Evolutionary conservation across 1,140 invertebrate species (phyloP).

Genomic region (Penaeus indicus): DNA sequence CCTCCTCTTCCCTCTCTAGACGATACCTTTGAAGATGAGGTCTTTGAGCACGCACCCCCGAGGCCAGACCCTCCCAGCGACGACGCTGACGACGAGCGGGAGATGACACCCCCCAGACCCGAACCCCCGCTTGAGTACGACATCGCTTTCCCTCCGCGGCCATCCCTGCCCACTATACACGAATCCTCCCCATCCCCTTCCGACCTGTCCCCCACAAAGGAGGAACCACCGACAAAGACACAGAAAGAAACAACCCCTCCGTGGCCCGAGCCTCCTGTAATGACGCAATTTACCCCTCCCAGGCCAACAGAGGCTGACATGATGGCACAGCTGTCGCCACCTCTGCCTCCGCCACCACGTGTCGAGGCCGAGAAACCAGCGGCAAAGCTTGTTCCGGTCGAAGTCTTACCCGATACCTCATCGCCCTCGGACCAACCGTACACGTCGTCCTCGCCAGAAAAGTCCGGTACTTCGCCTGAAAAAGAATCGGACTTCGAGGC

Average conservation of each 20-base stretch:
- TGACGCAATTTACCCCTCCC: constrained; percentile 56
- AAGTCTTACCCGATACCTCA: constrained; percentile 25
- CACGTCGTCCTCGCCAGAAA: constrained; percentile 56
- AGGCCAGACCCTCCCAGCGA: constrained; percentile 55
- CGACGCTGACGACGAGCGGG: constrained; percentile 57
- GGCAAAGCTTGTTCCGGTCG: constrained; percentile 26
- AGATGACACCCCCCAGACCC: constrained; percentile 51
- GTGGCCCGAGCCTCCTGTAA: constrained; percentile 33
- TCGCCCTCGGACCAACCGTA: constrained; percentile 55
- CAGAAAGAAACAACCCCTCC: constrained; percentile 16
- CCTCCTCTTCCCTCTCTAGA: constrained; percentile 10
- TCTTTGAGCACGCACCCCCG: constrained; percentile 29
- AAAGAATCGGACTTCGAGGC: constrained; percentile 44
- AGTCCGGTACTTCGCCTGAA: constrained; percentile 43
- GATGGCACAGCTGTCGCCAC: not conserved
- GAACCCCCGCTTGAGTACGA: constrained; percentile 50
- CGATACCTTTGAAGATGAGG: constrained; percentile 6
- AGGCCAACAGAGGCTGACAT: constrained; percentile 48
- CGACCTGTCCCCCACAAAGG: constrained; percentile 8
- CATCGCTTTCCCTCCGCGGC: constrained; percentile 10
- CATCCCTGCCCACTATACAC: constrained; percentile 52
- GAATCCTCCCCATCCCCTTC: constrained; percentile 41
- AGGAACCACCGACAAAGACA: constrained; percentile 3
- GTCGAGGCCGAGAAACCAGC: not conserved
- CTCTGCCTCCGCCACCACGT: not conserved